Conservation (phyloP, 2,797 vertebrate species). For the Trichosurus vulpecula region DNA sequence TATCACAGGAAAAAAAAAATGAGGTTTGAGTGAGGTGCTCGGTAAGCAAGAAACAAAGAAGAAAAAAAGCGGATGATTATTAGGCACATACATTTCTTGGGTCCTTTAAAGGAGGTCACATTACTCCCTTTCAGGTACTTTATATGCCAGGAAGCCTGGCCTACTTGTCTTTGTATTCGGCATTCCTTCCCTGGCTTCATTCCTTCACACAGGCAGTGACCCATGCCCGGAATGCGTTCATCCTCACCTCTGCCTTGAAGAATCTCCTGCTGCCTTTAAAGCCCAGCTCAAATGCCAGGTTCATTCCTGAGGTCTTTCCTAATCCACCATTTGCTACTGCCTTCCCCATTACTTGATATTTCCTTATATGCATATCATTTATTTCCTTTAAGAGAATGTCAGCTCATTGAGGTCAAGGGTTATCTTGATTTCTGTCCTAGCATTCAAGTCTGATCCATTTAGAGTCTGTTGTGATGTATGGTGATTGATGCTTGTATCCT, state of each 20-base stretch:
- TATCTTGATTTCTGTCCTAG: background rate
- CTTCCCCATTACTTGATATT: background rate
- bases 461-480: background rate
- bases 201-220: background rate
- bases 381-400: background rate
- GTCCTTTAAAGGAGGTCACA: background rate
- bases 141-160: background rate
- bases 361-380: background rate
- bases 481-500: background rate
- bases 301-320: background rate
- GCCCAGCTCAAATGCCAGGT: too few species aligned
- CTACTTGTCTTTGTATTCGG: background rate
- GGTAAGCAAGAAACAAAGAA: background rate
- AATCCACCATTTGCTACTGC: background rate
- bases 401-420: background rate
- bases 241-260: background rate
- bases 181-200: background rate
- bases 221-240: too few species aligned
- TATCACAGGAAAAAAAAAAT: background rate
- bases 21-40: background rate
- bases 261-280: background rate
- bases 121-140: background rate
- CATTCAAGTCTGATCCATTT: background rate
- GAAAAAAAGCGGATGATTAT: background rate
- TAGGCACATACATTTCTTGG: background rate